Base-by-base conservation (phyloP, 2,797 vertebrate genomes). In the Lophotriccus pileatus region DNA sequence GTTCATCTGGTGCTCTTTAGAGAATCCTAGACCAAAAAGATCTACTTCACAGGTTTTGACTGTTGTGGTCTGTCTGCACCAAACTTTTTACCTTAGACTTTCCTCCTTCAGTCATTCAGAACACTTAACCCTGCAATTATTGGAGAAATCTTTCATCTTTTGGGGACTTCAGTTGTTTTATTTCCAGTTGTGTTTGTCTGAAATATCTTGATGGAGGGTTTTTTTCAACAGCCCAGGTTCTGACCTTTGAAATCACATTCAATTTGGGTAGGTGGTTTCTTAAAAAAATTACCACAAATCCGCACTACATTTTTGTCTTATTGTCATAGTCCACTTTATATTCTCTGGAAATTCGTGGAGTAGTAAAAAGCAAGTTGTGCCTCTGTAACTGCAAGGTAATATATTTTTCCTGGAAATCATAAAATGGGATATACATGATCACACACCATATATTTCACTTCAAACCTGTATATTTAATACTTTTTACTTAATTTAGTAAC, bases 381-480 rank as follows among this genome's bases (percentile, higher is more conserved):
- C 8, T 49, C 18, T 18, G 28, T 23, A 64, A 22, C 9, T 69
- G 6, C 7, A 73, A 44, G 5, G 6, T 8, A 63, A 58, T 12
- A 36, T 1, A 11, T 32, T 34, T 50, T 43, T 37, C 18, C 14
- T 66, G 50, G 49, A 67, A 78, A 78, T 52, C 28, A 4, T 20
- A 6, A 89, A 62, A 56, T 32, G 11, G 2, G 12, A 32, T 46
- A 56, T 32, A 68, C 6, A 28, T 34, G 1, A 43, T n/a, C 39
- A 66, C 7, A 39, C 12, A 22, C 2, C 14, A 41, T 16, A 11
- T 58, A 36, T 43, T 50, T 23, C 21, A 68, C 39, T 34, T 68
- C 1, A 0, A 59, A 8, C 3, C 14, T 22, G 4, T 37, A 25
- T 50, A 6, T 49, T 59, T 70, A 36, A 3, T 75, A 32, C 4